Conservation (phyloP, 2,797 vertebrate genomes). For the Taenioides sp. region DNA sequence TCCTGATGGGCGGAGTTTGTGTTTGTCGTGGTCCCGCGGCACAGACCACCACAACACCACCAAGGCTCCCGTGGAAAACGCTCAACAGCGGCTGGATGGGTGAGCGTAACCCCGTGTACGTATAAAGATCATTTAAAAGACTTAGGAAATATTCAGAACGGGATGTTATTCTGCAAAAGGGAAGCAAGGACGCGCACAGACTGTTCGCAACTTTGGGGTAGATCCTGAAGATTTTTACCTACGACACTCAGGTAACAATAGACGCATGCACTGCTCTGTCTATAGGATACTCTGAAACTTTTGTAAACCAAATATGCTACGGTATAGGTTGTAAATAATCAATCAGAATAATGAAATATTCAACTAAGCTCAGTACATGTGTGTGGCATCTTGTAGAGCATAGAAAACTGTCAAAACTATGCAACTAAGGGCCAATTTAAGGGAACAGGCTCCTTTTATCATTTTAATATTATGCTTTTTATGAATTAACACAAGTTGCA, state of each 20-base stretch:
- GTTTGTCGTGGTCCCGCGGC: not conserved
- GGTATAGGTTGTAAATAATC: too few relatives aligned
- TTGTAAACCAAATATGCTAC: too few relatives aligned
- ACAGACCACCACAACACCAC: constrained; percentile 1
- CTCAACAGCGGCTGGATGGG: not conserved
- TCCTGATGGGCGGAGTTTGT: not conserved
- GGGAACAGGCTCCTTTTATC: not conserved
- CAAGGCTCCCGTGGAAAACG: not conserved
- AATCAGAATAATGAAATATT: too few relatives aligned
- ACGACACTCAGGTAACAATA: constrained; percentile 20
- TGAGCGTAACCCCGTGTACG: too few relatives aligned
- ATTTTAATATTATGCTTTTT: not conserved
- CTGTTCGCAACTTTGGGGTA: constrained; percentile 18
- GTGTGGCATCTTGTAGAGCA: not conserved
- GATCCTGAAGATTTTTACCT: constrained; percentile 24
- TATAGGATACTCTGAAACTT: not conserved
- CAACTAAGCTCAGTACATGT: too few relatives aligned
- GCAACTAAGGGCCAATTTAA: too few relatives aligned
- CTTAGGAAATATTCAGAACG: not conserved
- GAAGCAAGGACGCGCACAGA: constrained; percentile 7
- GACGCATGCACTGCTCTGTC: not conserved
- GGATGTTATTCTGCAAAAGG: not conserved
- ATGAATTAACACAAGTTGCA: not conserved
- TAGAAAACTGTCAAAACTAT: not conserved
- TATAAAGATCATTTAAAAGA: not conserved